Base-by-base conservation (phyloP, 2,888 invertebrate genomes). In the Lithophane ornitopus region DNA sequence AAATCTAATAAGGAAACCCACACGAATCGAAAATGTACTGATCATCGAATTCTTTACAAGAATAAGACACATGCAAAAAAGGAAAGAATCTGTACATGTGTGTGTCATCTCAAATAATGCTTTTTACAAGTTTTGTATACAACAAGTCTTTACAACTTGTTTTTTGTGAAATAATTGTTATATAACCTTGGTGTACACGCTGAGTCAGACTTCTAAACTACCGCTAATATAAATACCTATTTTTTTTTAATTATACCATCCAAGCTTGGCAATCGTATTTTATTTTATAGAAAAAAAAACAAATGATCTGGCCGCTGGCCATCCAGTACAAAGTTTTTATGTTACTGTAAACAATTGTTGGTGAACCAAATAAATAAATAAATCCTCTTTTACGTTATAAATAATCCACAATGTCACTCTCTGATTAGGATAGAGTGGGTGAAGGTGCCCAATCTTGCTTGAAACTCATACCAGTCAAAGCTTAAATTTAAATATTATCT, bases 1-100 rank as follows among this genome's bases (percentile, higher is more conserved):
- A 44, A 78, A 83, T 74, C 44, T 67, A 70, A 84, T 84, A 84
- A 69, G 14, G 11, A 46, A 83, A 41, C 28, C 26, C 58, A 34
- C 65, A 52, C 1, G 9, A 34, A 49, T 44, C 14, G 28, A 58
- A 81, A 44, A 59, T 26, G 3, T 19, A 26, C 26, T n/a, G 22
- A 16, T 39, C 9, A 62, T 34, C 16, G 9, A 65, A 41, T 44
- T 62, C 26, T 26, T 19, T 28, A 16, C 34, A 6, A 28, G 22
- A 46, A 28, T 68, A 14, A 22, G 16, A 44, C 28, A 62, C 44
- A 11, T 28, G 44, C 16, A 34, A 44, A 61, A 61, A 28, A 19
- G 0, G 26, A 22, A 26, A 41, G 4, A 34, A n/a, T n/a, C n/a
- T 54, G 54, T 54, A 54, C 12, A 54, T 54, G 22, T n/a, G 6